Evolutionary conservation across 2,113 vertebrate genomes (phyloP).

Genomic region (Sciurus niger): DNA sequence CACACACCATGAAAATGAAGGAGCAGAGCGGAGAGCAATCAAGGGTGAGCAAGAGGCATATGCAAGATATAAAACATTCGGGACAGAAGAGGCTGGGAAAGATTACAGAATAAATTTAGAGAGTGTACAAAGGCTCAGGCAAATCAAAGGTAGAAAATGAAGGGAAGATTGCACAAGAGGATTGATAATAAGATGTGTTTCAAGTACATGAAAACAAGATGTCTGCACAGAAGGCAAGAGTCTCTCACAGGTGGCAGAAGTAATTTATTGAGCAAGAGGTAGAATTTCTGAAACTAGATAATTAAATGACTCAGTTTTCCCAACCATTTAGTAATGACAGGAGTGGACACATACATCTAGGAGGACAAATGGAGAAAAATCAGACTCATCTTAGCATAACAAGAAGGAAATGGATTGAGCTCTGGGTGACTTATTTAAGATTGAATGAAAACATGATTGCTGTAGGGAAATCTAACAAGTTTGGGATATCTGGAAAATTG

Average conservation of each 20-base stretch:
- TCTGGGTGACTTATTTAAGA: constrained; percentile 33
- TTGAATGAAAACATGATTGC: constrained; percentile 1
- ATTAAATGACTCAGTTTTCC: constrained; percentile 74
- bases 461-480: neutral
- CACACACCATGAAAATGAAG: constrained; percentile 65
- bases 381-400: constrained; percentile 33
- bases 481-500: neutral
- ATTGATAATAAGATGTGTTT: constrained; percentile 73
- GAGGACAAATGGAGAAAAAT: constrained; percentile 40
- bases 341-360: neutral
- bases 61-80: constrained; percentile 66
- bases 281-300: constrained; percentile 65
- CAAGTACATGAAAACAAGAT: constrained; percentile 75
- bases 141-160: constrained; percentile 76
- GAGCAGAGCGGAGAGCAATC: constrained; percentile 68
- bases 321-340: constrained; percentile 63
- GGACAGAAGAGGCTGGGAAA: constrained; percentile 64
- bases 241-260: constrained; percentile 65
- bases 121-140: constrained; percentile 61
- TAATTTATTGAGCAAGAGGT: constrained; percentile 63
- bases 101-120: constrained; percentile 73
- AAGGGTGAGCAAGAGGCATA: constrained; percentile 61
- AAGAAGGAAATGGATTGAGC: constrained; percentile 38
- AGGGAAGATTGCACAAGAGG: constrained; percentile 71
- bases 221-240: constrained; percentile 65